Base-by-base conservation (phyloP, 2,797 vertebrate genomes). In the Bradypus variegatus region DNA sequence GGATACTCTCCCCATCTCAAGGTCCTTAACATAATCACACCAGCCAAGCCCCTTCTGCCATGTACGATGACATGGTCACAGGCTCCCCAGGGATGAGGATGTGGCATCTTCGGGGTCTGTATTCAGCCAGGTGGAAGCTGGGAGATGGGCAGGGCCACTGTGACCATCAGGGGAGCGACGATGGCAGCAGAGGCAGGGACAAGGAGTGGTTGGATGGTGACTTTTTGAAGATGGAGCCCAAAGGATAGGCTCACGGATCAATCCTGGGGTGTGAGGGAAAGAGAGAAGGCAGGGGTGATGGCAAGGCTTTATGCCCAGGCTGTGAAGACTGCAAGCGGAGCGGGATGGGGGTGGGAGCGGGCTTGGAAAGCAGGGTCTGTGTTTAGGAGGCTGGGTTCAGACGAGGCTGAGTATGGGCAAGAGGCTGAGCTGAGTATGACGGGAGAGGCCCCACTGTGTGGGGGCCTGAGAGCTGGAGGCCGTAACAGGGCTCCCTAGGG, bases 241-340 rank as follows among this genome's bases (percentile, higher is more conserved):
- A 15, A 70, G 33, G 8, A 4, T n/a, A 18, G 27, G 60, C 53
- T 53, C 50, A 2, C 33, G 3, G 3, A 8, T 2, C 4, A 13
- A 4, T 0, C 21, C 38, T 13, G 27, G 50, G 19, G 79, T 7
- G 3, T 27, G 33, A 10, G 27, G 27, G 41, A 8, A 29, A 38
- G n/a, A 13, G 76, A 9, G n/a, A 38, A 2, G 11, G 5, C 48
- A 16, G 55, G 16, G 45, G 31, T 2, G 3, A 29, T 6, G 69
- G 62, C 11, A 2, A 29, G 1, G 58, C 58, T 31, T n/a, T 33
- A 58, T 8, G n/a, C 31, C 48, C 16, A 3, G n/a, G 27, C 21
- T 41, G 1, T 3, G 9, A 6, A 27, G 21, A n/a, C 50, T 2
- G 0, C 11, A 6, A 36, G 14, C 2, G 3, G 21, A 29, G 33